Evolutionary conservation across 2,888 invertebrate genomes (phyloP).

Genomic region (Cephus pulcher): DNA sequence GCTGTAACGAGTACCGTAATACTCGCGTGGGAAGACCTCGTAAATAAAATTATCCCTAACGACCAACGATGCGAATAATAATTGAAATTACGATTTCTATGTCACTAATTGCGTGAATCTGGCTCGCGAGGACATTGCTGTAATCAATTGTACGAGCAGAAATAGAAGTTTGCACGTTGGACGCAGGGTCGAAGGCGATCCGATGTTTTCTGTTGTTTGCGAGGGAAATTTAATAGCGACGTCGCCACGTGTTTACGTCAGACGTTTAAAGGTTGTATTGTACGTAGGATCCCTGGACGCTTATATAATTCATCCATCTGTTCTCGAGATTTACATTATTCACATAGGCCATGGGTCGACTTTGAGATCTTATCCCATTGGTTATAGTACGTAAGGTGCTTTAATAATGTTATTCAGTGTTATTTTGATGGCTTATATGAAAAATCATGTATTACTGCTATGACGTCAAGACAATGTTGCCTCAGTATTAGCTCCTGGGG

Average conservation of each 20-base stretch:
- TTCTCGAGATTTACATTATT: background rate
- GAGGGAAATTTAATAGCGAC: background rate
- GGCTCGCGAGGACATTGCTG: background rate
- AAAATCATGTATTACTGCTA: background rate
- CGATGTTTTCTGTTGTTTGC: background rate
- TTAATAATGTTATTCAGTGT: background rate
- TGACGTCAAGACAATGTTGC: background rate
- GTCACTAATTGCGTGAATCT: constrained; percentile 29
- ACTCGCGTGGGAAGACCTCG: constrained; percentile 27
- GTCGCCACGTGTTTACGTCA: background rate
- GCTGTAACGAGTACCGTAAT: background rate
- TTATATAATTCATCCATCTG: background rate
- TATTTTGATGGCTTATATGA: background rate
- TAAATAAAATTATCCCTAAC: constrained; percentile 21
- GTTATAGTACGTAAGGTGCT: background rate
- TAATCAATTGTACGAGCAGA: background rate
- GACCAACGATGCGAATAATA: constrained; percentile 16
- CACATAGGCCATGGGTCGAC: background rate
- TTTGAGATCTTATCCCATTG: background rate
- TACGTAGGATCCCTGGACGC: background rate
- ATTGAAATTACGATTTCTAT: constrained; percentile 39
- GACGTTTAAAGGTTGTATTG: background rate
- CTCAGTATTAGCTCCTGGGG: background rate
- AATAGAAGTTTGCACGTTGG: background rate
- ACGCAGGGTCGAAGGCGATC: background rate